These are phyloP conservation scores for Helicoverpa armigera DNA, from an alignment of 1,140 invertebrate species.

Conservation along the genomic window DNA sequence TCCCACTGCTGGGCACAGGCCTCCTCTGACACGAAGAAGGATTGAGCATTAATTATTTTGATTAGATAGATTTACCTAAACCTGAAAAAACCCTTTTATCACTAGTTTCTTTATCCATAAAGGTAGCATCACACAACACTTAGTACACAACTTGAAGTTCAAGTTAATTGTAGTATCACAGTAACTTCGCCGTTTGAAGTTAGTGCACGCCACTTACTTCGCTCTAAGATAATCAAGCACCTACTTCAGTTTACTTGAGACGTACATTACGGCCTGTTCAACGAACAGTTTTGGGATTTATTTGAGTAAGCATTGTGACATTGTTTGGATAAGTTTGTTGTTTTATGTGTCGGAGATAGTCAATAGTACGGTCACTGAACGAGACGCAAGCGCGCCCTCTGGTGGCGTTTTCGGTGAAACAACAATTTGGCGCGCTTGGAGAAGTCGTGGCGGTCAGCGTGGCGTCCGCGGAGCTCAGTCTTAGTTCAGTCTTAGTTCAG, in stretches of 20 bases:
- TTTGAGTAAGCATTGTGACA: not conserved
- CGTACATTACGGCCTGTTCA: slow-evolving; percentile 9
- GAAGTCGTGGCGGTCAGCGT: too few relatives aligned
- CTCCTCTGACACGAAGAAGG: too few relatives aligned
- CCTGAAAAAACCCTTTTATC: not conserved
- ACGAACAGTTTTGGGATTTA: not conserved
- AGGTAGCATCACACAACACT: slow-evolving; percentile 23
- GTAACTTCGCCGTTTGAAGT: slow-evolving; percentile 13
- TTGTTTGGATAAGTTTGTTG: not conserved
- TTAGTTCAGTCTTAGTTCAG: too few relatives aligned
- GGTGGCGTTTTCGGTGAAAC: too few relatives aligned
- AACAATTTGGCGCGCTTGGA: too few relatives aligned
- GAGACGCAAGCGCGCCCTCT: too few relatives aligned
- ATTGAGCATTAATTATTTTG: too few relatives aligned
- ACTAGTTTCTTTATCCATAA: slow-evolving; percentile 15
- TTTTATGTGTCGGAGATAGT: too few relatives aligned
- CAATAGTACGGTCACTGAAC: too few relatives aligned
- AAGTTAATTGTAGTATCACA: slow-evolving; percentile 37
- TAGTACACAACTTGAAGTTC: slow-evolving; percentile 22
- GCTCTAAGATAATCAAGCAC: slow-evolving; percentile 12
- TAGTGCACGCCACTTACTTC: slow-evolving; percentile 16
- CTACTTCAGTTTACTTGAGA: slow-evolving; percentile 23
- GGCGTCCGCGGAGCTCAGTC: too few relatives aligned
- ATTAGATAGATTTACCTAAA: not conserved
- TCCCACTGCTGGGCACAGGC: too few relatives aligned